A percentile compares a stretch with the other conserved stretches of the same genome.
Conservation (phyloP, 2,888 invertebrate genomes). For the Eupithecia tripunctaria region DNA sequence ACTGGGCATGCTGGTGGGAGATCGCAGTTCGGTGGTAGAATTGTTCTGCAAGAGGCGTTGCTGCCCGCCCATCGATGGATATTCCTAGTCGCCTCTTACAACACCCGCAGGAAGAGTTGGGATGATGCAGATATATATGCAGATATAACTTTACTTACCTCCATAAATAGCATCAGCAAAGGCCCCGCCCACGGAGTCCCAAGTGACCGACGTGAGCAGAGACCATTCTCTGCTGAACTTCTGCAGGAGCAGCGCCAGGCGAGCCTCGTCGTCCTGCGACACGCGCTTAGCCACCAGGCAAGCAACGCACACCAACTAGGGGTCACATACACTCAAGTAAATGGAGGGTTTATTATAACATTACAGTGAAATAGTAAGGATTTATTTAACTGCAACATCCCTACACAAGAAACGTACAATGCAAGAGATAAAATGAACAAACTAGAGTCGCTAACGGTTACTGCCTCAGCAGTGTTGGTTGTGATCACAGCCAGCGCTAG, state of each 20-base stretch:
- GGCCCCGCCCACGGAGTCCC: slow-evolving; percentile 88
- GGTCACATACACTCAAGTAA: not conserved
- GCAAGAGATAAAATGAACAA: not conserved
- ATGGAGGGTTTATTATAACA: not conserved
- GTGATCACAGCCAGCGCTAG: not conserved
- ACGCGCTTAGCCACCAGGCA: slow-evolving; percentile 88
- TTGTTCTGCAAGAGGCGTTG: no score
- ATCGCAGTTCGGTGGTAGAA: no score
- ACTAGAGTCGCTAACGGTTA: not conserved
- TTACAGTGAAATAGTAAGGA: no score
- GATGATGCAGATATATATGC: no score
- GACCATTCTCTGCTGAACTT: slow-evolving; percentile 91
- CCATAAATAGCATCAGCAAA: slow-evolving; percentile 88
- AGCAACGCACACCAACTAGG: slow-evolving; percentile 87
- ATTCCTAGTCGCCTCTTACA: no score
- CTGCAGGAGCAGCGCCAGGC: slow-evolving; percentile 87
- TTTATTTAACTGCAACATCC: not conserved
- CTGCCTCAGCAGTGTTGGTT: not conserved
- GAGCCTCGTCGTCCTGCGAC: slow-evolving; percentile 89
- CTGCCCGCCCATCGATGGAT: no score
- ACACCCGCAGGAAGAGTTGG: no score
- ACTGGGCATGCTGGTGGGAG: no score
- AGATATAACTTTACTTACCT: slow-evolving; percentile 65
- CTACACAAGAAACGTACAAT: not conserved
- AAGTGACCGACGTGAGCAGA: slow-evolving; percentile 88